Evolutionary conservation across 1,140 invertebrate genomes (phyloP), one percentile per base, ranked within the genome.

Genomic region (Brachionus rubens): DNA sequence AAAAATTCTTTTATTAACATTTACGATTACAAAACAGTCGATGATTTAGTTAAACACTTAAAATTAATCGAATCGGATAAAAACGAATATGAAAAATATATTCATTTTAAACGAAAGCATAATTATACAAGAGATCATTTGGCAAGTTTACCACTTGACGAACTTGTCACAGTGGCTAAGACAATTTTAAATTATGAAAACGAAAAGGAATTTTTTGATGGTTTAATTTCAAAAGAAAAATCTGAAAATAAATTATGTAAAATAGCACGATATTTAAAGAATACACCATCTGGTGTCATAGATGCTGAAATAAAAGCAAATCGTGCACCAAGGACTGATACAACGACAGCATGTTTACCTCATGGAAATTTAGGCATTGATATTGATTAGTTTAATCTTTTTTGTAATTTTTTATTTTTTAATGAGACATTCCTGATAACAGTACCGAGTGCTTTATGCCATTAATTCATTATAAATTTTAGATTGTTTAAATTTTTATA

Each of bases 161-260:
- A 75, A 16, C 16, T 54, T 41, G 21, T 75, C 36, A 30, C 30
- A 14, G 19, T 10, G 3, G 43, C 52, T 10, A 75, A 54, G 12
- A 54, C 12, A 19, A 46, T 59, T 24, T 10, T 54, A 9, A 30
- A n/a, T 19, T 65, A 65, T 65, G 68, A 72, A 14, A 36, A 72
- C 12, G 47, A 72, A 40, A 65, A 36, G 19, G 1, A 36, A 0
- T 72, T 72, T 72, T 54, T 72, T 1, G 50, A 72, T 36, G 72
- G 72, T 3, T 28, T 75, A 1, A 28, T 75, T n/a, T n/a, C 33
- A 6, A 54, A 40, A 33, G 72, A 75, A 47, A 54, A 59, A 56
- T 54, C 48, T 43, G 72, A 75, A 56, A 75, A 75, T 33, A 75
- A 75, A 56, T 21, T 75, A 12, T 75, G 72, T 46, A 75, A 75